Conservation (phyloP, 2,797 vertebrate genomes). For the Peromyscus eremicus region DNA sequence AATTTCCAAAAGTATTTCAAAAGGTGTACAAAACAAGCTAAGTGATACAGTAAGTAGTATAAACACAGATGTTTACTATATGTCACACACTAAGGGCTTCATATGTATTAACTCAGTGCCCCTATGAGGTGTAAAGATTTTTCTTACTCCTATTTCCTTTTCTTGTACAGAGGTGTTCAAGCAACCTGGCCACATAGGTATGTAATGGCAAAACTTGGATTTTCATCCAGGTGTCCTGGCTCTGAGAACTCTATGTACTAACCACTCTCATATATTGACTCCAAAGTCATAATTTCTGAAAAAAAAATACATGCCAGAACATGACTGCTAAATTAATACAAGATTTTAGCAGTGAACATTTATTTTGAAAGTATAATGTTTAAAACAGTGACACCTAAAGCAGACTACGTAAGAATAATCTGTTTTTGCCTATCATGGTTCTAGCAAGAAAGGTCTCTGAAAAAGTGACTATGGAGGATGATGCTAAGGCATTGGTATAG, state of each 20-base stretch:
- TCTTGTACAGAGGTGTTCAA: background rate
- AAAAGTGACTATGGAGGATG: background rate
- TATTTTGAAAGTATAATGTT: conserved; percentile 49
- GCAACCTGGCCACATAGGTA: background rate
- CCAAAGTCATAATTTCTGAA: background rate
- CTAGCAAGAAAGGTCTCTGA: background rate
- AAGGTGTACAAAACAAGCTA: background rate
- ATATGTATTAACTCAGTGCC: background rate
- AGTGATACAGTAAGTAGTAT: too few species aligned
- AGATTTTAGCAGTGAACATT: conserved; percentile 22
- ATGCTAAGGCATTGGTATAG: background rate
- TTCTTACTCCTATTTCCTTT: background rate
- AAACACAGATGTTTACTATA: background rate
- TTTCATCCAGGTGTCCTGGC: conserved; percentile 18
- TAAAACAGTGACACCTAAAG: background rate
- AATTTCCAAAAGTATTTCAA: background rate
- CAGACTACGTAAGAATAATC: background rate
- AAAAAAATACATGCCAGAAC: conserved; percentile 18
- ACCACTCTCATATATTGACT: background rate
- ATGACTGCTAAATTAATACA: conserved; percentile 44
- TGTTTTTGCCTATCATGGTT: conserved; percentile 14
- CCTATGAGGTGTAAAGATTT: background rate
- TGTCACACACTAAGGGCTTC: background rate
- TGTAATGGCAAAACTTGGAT: background rate
- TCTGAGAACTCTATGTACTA: background rate